Percentiles rank a stretch among this genome's conserved stretches.
Conservation (phyloP, 2,888 invertebrate genomes). For the Acrobasis suavella region DNA sequence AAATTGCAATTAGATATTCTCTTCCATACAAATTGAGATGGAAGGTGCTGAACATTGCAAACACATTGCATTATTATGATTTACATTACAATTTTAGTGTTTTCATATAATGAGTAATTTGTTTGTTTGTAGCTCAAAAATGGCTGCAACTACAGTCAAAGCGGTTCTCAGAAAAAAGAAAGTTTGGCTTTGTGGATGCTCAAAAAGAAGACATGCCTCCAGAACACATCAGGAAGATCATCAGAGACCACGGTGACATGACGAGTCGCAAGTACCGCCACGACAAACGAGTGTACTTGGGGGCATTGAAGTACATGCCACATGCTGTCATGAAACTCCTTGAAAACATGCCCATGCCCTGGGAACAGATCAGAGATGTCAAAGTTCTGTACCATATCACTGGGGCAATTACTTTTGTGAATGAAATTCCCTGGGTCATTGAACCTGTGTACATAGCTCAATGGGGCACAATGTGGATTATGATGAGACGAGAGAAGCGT, state of each 20-base stretch:
- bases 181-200: conserved; percentile 99
- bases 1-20: conserved; percentile 59
- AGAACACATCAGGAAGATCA: conserved; percentile 99
- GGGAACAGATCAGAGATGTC: conserved; percentile 99
- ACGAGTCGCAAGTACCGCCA: conserved; percentile 99
- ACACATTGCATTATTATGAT: conserved; percentile 25
- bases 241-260: conserved; percentile 99
- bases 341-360: conserved; percentile 99
- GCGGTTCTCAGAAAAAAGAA: conserved; percentile 98
- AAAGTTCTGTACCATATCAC: conserved; percentile 99
- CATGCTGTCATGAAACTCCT: conserved; percentile 99
- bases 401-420: conserved; percentile 99
- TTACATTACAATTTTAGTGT: not conserved
- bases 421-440: conserved; percentile 99
- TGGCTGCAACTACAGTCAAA: conserved; percentile 99
- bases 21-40: conserved; percentile 53
- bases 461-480: conserved; percentile 99
- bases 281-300: conserved; percentile 98
- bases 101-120: not conserved
- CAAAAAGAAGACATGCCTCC: conserved; percentile 99
- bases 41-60: conserved; percentile 67
- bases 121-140: conserved; percentile 87
- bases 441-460: conserved; percentile 99
- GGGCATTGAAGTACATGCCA: conserved; percentile 99
- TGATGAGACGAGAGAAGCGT: conserved; percentile 99